These are phyloP conservation scores for Chloropsis hardwickii DNA, from an alignment of 2,113 vertebrate genomes.

Conservation along the genomic window DNA sequence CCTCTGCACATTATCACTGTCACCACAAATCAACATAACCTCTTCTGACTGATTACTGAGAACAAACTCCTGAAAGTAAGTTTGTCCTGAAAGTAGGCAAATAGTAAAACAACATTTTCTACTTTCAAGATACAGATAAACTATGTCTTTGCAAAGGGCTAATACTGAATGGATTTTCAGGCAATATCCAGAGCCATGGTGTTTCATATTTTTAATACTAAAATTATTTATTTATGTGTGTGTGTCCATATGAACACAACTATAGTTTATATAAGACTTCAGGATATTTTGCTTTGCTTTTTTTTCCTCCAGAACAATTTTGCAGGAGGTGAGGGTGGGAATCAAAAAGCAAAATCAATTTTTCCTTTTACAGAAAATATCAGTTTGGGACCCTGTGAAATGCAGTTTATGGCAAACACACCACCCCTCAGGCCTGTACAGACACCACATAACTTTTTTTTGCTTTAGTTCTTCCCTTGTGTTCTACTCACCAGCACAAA, in stretches of 20 bases:
- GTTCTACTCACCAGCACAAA: not conserved
- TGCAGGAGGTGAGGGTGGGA: not conserved
- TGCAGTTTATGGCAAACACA: not conserved
- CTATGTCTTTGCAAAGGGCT: not conserved
- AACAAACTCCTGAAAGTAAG: not conserved
- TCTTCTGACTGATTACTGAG: not conserved
- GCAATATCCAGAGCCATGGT: not conserved
- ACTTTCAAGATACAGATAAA: not conserved
- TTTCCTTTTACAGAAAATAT: slow-evolving; percentile 3
- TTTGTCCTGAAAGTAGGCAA: not conserved
- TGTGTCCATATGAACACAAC: not conserved
- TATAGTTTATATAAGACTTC: not conserved
- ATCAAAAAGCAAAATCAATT: not conserved
- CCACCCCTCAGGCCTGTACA: not conserved
- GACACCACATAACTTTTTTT: not conserved
- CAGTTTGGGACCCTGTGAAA: not conserved
- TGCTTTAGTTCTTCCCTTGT: not conserved
- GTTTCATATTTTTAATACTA: not conserved
- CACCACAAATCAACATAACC: not conserved
- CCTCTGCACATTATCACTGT: not conserved
- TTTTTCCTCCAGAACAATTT: not conserved
- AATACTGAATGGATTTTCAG: not conserved
- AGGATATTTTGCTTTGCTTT: not conserved
- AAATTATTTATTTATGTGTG: not conserved
- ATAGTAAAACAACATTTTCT: not conserved